Conservation (phyloP, 2,797 vertebrate species). For the Liparis tanakae region DNA sequence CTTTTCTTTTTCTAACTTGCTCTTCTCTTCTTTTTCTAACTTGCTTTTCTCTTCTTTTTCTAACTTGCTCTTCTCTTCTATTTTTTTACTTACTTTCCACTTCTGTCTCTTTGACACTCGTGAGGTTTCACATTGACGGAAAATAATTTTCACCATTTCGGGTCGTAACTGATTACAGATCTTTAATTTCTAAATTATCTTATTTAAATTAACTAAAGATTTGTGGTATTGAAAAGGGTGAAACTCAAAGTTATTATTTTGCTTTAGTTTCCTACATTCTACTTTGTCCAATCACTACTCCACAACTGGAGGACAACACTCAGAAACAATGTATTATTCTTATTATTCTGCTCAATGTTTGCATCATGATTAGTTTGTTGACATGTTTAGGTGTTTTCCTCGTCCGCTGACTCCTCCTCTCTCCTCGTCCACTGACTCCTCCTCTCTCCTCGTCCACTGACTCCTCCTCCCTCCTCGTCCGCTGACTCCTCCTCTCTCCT, state of each 20-base stretch:
- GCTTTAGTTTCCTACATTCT: neutral
- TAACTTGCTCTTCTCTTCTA: slow-evolving; percentile 7
- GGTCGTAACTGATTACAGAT: neutral
- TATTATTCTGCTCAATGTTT: neutral
- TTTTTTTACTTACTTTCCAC: slow-evolving; percentile 7
- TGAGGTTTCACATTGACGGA: neutral
- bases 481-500: slow-evolving; percentile 2
- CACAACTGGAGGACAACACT: neutral
- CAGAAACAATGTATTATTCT: neutral
- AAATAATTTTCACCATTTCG: neutral
- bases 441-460: neutral
- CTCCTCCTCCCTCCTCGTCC: slow-evolving; percentile 5
- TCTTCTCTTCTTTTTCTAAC: too few species aligned
- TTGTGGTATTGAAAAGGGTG: neutral
- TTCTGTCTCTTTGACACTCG: neutral
- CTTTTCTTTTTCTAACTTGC: neutral
- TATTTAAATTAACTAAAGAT: neutral
- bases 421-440: neutral
- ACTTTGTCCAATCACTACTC: neutral
- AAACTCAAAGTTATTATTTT: neutral
- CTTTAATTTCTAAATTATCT: neutral
- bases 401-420: slow-evolving; percentile 1
- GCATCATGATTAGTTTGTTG: slow-evolving; percentile 4
- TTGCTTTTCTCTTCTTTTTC: neutral
- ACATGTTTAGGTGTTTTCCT: neutral